A percentile compares a stretch with the other conserved stretches of the same genome.
Conservation (phyloP, 2,888 invertebrate species). For the Philereme vetulata region DNA sequence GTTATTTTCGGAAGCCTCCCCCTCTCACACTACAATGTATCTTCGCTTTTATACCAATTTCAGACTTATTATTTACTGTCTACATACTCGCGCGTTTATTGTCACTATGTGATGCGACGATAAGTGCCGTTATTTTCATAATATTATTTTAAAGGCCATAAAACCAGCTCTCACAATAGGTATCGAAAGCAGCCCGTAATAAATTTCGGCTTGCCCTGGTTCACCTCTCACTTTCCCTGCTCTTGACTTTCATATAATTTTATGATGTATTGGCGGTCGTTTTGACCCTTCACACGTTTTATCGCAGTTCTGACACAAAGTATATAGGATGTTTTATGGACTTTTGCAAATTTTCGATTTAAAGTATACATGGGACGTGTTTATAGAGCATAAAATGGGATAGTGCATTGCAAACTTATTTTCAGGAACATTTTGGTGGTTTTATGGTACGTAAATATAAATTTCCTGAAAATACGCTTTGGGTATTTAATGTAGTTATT, state of each 20-base stretch:
- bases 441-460: conserved; percentile 22
- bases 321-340: conserved; percentile 45
- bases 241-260: conserved; percentile 83
- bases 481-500: too few species aligned
- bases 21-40: conserved; percentile 12
- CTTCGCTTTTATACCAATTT: conserved; percentile 21
- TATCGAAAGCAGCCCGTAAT: conserved; percentile 80
- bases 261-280: conserved; percentile 79
- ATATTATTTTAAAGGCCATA: conserved; percentile 71
- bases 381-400: conserved; percentile 55
- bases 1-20: too few species aligned
- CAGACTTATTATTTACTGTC: conserved; percentile 22
- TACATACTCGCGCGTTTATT: conserved; percentile 14
- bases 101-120: conserved; percentile 42
- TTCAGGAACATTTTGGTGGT: conserved; percentile 19
- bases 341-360: conserved; percentile 61
- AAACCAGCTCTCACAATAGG: conserved; percentile 73
- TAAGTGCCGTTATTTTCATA: conserved; percentile 64
- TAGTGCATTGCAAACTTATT: conserved; percentile 33
- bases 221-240: conserved; percentile 78
- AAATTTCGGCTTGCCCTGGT: conserved; percentile 69
- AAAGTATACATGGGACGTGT: conserved; percentile 61
- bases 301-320: conserved; percentile 64
- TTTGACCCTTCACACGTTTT: conserved; percentile 81
- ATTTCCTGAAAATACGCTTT: conserved; percentile 15